Evolutionary conservation across 2,113 vertebrate species (phyloP).

Genomic region (Alethe diademata): DNA sequence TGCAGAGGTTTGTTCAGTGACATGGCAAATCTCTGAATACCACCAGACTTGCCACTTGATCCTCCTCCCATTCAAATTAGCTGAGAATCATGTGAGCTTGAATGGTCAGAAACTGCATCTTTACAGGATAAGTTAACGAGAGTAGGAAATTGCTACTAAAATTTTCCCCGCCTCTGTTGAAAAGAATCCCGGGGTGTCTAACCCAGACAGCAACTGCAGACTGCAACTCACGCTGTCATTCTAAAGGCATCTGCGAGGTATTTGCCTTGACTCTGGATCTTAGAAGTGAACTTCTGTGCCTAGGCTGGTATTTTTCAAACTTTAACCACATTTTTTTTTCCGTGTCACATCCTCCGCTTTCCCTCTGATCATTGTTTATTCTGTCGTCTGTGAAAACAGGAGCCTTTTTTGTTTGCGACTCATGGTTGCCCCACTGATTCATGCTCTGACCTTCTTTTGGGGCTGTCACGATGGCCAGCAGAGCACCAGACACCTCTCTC

Average conservation of each 20-base stretch:
- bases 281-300: constrained; percentile 55
- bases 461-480: neutral
- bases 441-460: constrained; percentile 48
- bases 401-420: constrained; percentile 36
- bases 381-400: constrained; percentile 49
- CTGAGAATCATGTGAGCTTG: neutral
- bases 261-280: constrained; percentile 56
- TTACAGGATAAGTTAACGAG: neutral
- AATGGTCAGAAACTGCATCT: neutral
- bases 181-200: constrained; percentile 52
- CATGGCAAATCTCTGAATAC: constrained; percentile 8
- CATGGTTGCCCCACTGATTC: constrained; percentile 40
- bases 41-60: neutral
- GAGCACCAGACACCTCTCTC: constrained; percentile 27
- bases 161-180: constrained; percentile 50
- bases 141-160: constrained; percentile 53
- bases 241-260: constrained; percentile 58
- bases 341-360: constrained; percentile 49
- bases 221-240: constrained; percentile 49
- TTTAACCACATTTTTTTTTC: constrained; percentile 49
- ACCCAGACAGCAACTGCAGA: constrained; percentile 62
- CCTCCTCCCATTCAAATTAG: constrained; percentile 32
- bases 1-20: constrained; percentile 11
- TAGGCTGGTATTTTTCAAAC: constrained; percentile 64
- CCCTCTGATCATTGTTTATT: constrained; percentile 63